phyloP scores from a whole-genome alignment of 2,797 vertebrate genomes.

The Cichlasoma orientale region DNA sequence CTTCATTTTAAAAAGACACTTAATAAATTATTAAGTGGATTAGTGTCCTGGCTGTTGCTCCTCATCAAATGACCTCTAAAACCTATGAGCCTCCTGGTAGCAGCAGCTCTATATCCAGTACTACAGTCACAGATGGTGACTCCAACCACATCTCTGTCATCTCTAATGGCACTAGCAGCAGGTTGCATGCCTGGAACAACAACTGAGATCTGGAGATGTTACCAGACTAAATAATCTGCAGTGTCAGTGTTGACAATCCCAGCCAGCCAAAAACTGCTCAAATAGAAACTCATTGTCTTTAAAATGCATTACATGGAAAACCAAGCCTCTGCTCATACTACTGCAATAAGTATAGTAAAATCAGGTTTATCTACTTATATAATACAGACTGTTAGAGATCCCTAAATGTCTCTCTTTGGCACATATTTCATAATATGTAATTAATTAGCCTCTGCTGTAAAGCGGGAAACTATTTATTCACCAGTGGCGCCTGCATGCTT shows the following conservation, averaged over 20 bases:
- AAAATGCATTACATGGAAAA: conserved; percentile 36
- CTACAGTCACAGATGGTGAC: conserved; percentile 23
- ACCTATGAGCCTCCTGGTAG: conserved; percentile 41
- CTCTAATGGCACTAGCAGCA: conserved; percentile 52
- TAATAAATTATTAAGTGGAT: conserved; percentile 39
- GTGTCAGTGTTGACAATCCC: conserved; percentile 62
- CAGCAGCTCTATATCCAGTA: conserved; percentile 23
- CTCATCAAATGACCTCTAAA: conserved; percentile 41
- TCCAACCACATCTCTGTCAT: conserved; percentile 31
- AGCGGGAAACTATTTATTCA: conserved; percentile 55
- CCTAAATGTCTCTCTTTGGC: conserved; percentile 52
- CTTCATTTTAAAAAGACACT: conserved; percentile 29
- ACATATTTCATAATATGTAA: conserved; percentile 53
- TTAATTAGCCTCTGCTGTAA: conserved; percentile 60
- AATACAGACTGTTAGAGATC: conserved; percentile 41
- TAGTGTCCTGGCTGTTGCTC: conserved; percentile 27
- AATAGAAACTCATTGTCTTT: conserved; percentile 55
- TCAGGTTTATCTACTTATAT: conserved; percentile 20
- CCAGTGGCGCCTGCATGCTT: conserved; percentile 52
- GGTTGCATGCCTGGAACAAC: conserved; percentile 60
- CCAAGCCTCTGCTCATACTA: conserved; percentile 21
- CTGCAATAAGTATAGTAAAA: conserved; percentile 33
- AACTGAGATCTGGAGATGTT: conserved; percentile 74
- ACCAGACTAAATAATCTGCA: conserved; percentile 68
- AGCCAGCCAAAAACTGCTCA: conserved; percentile 58